Percentiles rank a stretch among this genome's conserved stretches.
Evolutionary conservation across 2,888 invertebrate species (phyloP).

Genomic region (Leptogaster cylindrica): DNA sequence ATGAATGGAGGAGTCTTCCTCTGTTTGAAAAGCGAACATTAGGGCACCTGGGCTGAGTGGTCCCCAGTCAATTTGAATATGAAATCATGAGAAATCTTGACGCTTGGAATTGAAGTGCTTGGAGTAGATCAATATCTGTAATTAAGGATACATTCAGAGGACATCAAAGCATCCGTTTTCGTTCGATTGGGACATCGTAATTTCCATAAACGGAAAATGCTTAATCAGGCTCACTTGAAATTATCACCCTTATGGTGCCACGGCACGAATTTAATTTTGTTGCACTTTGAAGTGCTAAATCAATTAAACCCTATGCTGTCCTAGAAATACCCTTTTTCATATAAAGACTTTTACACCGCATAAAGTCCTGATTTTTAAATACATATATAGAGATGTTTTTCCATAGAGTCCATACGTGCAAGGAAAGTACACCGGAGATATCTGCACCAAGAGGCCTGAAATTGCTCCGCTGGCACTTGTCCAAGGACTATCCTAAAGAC

Average conservation of each 20-base stretch:
- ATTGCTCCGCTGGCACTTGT: constrained; percentile 11
- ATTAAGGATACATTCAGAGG: constrained; percentile 25
- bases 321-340: constrained; percentile 17
- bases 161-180: constrained; percentile 5
- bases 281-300: constrained; percentile 22
- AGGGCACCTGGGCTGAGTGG: constrained; percentile 31
- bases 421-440: not conserved
- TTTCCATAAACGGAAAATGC: constrained; percentile 23
- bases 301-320: constrained; percentile 19
- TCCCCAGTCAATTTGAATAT: constrained; percentile 29
- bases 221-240: constrained; percentile 14
- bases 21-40: constrained; percentile 19
- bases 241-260: constrained; percentile 7
- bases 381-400: too few species aligned
- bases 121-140: constrained; percentile 23
- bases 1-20: constrained; percentile 18
- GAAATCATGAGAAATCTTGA: constrained; percentile 30
- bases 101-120: constrained; percentile 12
- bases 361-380: constrained; percentile 12
- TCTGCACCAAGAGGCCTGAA: not conserved
- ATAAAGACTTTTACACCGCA: constrained; percentile 11
- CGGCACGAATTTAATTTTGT: not conserved
- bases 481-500: constrained; percentile 9
- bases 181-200: not conserved
- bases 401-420: constrained; percentile 21